A percentile compares a stretch with the other conserved stretches of the same genome.
phyloP scores from a whole-genome alignment of 2,888 invertebrate species.

The Muschampia plurimacula region DNA sequence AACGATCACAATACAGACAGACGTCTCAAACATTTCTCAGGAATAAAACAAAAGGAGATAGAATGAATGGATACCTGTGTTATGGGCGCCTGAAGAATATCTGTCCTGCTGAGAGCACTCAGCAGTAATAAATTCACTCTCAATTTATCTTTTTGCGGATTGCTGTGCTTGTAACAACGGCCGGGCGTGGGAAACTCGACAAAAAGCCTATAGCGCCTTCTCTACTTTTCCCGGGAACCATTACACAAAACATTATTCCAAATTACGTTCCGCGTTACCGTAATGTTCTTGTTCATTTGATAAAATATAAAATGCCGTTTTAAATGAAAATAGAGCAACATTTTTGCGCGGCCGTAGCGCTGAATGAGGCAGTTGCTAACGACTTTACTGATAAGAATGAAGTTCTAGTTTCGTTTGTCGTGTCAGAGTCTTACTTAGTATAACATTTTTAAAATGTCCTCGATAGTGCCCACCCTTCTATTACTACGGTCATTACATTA shows the following conservation, averaged over 20 bases:
- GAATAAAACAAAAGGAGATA: slow-evolving; percentile 33
- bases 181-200: slow-evolving; percentile 63
- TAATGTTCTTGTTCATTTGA: slow-evolving; percentile 73
- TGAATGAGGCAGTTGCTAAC: slow-evolving; percentile 33
- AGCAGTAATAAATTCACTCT: slow-evolving; percentile 47
- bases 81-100: slow-evolving; percentile 35
- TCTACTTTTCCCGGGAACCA: slow-evolving; percentile 68
- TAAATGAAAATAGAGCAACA: slow-evolving; percentile 51
- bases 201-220: slow-evolving; percentile 65
- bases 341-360: slow-evolving; percentile 22
- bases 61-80: slow-evolving; percentile 36
- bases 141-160: slow-evolving; percentile 75
- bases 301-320: slow-evolving; percentile 63
- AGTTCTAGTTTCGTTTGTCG: slow-evolving; percentile 20
- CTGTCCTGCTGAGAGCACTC: slow-evolving; percentile 47
- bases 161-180: slow-evolving; percentile 68
- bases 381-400: slow-evolving; percentile 35
- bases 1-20: slow-evolving; percentile 18
- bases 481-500: not conserved
- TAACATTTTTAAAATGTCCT: slow-evolving; percentile 4
- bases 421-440: slow-evolving; percentile 16
- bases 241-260: slow-evolving; percentile 79
- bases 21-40: slow-evolving; percentile 19
- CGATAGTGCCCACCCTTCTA: not conserved
- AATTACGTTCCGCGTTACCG: slow-evolving; percentile 74